Percentiles rank a stretch among this genome's conserved stretches.
Evolutionary conservation across 1,140 invertebrate genomes (phyloP).

Genomic region (Mamestra configurata): DNA sequence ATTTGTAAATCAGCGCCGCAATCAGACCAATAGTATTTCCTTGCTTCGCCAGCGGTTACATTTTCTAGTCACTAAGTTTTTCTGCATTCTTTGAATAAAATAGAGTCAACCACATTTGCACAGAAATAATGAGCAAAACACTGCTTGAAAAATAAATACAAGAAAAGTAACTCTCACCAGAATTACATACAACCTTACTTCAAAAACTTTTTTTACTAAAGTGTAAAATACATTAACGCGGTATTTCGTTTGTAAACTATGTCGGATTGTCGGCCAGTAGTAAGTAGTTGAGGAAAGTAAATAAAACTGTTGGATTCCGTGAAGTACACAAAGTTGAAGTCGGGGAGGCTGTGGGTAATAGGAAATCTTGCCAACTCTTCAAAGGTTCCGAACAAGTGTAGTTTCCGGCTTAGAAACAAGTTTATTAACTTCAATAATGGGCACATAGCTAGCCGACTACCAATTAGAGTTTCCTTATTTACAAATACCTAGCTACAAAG

Average conservation of each 20-base stretch:
- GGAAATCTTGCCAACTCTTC: conserved; percentile 72
- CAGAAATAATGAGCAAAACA: too few species aligned
- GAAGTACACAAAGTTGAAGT: conserved; percentile 62
- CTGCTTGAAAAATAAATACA: neutral
- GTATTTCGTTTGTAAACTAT: conserved; percentile 47
- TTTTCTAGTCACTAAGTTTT: too few species aligned
- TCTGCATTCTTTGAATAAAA: too few species aligned
- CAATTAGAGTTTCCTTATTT: conserved; percentile 41
- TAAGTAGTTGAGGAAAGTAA: conserved; percentile 62
- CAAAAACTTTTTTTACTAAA: neutral
- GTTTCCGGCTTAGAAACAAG: conserved; percentile 64
- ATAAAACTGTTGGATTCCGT: conserved; percentile 65
- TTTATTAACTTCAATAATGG: conserved; percentile 69
- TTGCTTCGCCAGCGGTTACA: too few species aligned
- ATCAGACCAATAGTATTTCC: too few species aligned
- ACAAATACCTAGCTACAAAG: neutral
- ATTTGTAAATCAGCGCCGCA: too few species aligned
- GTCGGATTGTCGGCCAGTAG: conserved; percentile 41
- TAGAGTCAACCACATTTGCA: too few species aligned
- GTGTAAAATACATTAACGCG: conserved; percentile 11
- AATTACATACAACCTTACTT: neutral
- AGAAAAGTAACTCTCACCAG: neutral
- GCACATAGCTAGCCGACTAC: conserved; percentile 25
- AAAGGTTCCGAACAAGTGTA: conserved; percentile 68
- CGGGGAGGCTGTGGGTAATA: conserved; percentile 64